Base-by-base conservation (phyloP, 2,797 vertebrate genomes). In the Phoeniculus purpureus region DNA sequence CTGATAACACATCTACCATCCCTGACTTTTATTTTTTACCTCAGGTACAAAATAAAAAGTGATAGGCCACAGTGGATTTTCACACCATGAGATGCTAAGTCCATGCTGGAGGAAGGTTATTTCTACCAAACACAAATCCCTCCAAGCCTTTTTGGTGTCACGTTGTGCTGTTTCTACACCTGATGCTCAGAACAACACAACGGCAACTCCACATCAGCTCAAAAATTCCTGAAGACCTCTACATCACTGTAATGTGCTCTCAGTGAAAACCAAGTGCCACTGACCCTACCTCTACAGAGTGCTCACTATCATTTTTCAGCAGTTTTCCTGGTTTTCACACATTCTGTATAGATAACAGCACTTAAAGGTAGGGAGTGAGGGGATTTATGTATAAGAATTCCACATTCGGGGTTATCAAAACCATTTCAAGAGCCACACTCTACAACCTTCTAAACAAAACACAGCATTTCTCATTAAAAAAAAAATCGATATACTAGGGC, bases 201-300 rank as follows among this genome's bases (percentile, higher is more conserved):
- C 27, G 21, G 75, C 40, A 71, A 8, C 7, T 32, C 34, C 5
- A 62, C 0, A 0, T 22, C 10, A 70, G 52, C 23, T 52, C 22
- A 61, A 34, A 37, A 31, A 34, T 20, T 70, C 60, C 16, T 32
- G 15, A 55, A 54, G 17, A 25, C 4, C 27, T 40, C 18, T 6
- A 13, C 3, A 66, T 54, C 4, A 48, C 4, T 51, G 21, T 47
- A 45, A 68, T 55, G 27, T 18, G 29, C 16, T 66, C 11, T 32
- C 7, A 58, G 12, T 22, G 75, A 65, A 81, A 80, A 22, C 7
- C 16, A 0, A 58, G 8, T 10, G 9, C 6, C 21, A 4, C 60
- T 22, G 20, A 3, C 7, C 10, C 29, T 21, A 68, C 17, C 13
- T 43, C 66, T 10, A 8, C 1, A 21, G 87, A 56, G 34, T 14